These are phyloP conservation scores for Sycophila sp. DNA, from an alignment of 1,140 invertebrate genomes.

Conservation along the genomic window DNA sequence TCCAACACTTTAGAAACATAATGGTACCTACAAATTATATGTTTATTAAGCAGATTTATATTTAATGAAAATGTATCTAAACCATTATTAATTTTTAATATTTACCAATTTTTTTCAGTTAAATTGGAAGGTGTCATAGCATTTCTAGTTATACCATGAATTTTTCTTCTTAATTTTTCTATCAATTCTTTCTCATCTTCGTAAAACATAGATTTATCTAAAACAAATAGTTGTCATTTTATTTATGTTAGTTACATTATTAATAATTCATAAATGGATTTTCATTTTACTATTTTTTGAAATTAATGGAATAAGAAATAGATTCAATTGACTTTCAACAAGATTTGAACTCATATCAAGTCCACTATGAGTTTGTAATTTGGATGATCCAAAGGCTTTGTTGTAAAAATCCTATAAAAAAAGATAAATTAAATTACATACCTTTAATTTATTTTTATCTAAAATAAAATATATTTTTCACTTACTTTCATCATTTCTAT, in stretches of 20 bases:
- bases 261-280: slow-evolving; percentile 30
- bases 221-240: slow-evolving; percentile 34
- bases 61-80: slow-evolving; percentile 23
- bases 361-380: slow-evolving; percentile 75
- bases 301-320: slow-evolving; percentile 77
- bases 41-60: slow-evolving; percentile 29
- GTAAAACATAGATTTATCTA: slow-evolving; percentile 72
- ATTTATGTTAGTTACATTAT: slow-evolving; percentile 9
- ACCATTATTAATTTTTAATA: slow-evolving; percentile 14
- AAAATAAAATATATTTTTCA: slow-evolving; percentile 41
- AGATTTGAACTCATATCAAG: slow-evolving; percentile 70
- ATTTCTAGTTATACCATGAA: slow-evolving; percentile 74
- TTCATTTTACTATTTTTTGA: slow-evolving; percentile 68
- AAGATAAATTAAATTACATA: slow-evolving; percentile 17
- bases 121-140: slow-evolving; percentile 73
- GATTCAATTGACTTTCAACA: slow-evolving; percentile 73
- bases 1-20: slow-evolving; percentile 86
- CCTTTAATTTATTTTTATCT: slow-evolving; percentile 25
- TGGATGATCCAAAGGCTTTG: slow-evolving; percentile 76
- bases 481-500: slow-evolving; percentile 74
- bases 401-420: slow-evolving; percentile 70
- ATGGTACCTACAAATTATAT: slow-evolving; percentile 70
- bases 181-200: slow-evolving; percentile 75
- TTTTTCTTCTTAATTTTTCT: slow-evolving; percentile 73
- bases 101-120: slow-evolving; percentile 77